Conservation (phyloP, 1,140 invertebrate species). For the Bemisia tabaci region DNA sequence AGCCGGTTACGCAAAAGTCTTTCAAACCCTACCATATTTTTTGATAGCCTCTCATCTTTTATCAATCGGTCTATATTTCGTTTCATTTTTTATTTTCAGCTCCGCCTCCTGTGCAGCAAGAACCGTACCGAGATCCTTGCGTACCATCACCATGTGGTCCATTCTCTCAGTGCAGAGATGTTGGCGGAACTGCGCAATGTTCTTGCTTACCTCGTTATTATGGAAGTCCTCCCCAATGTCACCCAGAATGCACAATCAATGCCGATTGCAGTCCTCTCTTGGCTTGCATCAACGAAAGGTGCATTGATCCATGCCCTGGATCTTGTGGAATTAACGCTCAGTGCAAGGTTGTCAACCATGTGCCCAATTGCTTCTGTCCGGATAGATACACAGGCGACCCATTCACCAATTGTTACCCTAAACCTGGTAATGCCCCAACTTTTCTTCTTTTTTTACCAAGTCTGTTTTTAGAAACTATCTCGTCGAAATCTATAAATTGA, state of each 20-base stretch:
- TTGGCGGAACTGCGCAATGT: conserved; percentile 42
- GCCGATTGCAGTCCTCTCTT: conserved; percentile 44
- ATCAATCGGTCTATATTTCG: too few relatives aligned
- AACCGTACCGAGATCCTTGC: conserved; percentile 40
- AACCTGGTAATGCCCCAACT: conserved; percentile 39
- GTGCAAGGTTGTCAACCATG: conserved; percentile 27
- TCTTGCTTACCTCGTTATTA: conserved; percentile 42
- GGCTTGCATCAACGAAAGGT: conserved; percentile 47
- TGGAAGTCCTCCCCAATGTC: conserved; percentile 44
- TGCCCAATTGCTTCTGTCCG: conserved; percentile 45
- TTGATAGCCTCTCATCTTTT: too few relatives aligned
- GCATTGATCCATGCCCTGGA: conserved; percentile 42
- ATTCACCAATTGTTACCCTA: conserved; percentile 40
- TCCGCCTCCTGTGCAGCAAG: conserved; percentile 12
- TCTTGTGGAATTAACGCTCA: conserved; percentile 30
- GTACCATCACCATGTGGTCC: conserved; percentile 54
- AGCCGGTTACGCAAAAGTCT: too few relatives aligned
- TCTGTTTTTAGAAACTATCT: too few relatives aligned
- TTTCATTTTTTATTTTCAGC: too few relatives aligned
- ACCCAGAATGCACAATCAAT: conserved; percentile 49
- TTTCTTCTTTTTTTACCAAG: too few relatives aligned
- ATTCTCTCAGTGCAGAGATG: conserved; percentile 43
- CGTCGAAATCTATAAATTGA: too few relatives aligned
- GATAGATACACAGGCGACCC: conserved; percentile 52
- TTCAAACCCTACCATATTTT: too few relatives aligned